Evolutionary conservation across 2,797 vertebrate species (phyloP).

Genomic region (Poeciliopsis paucimaculata): DNA sequence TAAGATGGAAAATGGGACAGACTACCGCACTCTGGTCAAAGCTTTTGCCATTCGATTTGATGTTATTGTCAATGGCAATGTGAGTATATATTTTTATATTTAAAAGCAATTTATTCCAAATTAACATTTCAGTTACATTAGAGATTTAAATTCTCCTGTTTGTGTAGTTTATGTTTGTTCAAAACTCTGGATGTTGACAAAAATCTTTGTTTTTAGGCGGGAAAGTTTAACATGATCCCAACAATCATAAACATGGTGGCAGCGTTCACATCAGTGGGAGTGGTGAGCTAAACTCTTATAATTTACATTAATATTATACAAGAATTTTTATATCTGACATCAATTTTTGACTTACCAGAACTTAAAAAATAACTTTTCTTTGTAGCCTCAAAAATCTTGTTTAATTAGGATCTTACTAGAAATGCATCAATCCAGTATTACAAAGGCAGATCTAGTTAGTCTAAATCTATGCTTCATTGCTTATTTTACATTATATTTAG

Average conservation of each 20-base stretch:
- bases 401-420: not conserved
- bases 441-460: too few relatives aligned
- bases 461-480: too few relatives aligned
- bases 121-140: not conserved
- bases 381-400: not conserved
- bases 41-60: constrained; percentile 94
- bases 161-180: not conserved
- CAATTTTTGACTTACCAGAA: not conserved
- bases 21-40: constrained; percentile 91
- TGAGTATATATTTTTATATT: constrained; percentile 65
- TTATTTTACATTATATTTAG: too few relatives aligned
- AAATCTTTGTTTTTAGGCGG: constrained; percentile 80
- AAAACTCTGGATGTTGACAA: not conserved
- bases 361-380: not conserved
- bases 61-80: constrained; percentile 92
- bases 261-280: constrained; percentile 94
- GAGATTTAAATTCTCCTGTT: too few relatives aligned
- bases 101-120: not conserved
- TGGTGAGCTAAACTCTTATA: constrained; percentile 82
- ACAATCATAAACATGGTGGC: constrained; percentile 95
- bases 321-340: not conserved
- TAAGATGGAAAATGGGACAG: constrained; percentile 87
- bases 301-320: not conserved
- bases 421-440: too few relatives aligned
- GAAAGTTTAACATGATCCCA: constrained; percentile 94